Base-by-base conservation (phyloP, 1,140 invertebrate species). In the Aradophagus sp. region DNA sequence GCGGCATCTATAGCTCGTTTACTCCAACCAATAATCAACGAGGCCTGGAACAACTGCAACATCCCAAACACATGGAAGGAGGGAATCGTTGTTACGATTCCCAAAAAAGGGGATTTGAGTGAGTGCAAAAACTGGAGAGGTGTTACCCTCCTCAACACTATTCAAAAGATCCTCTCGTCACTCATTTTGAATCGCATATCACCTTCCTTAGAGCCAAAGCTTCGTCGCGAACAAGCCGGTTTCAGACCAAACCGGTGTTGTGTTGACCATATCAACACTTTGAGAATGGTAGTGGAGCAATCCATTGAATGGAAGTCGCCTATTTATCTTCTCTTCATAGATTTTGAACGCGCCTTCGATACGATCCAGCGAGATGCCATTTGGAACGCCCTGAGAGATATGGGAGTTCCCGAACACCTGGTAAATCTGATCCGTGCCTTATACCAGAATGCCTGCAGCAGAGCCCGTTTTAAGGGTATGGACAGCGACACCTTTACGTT, bases 261-360 rank as follows among this genome's bases (percentile, higher is more conserved):
- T 45, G 47, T 63, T 12, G 47, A 63, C 11, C 59, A 63, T 14
- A 17, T 63, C 5, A 63, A 63, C 39, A 63, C 47, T 20, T 2
- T 63, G 19, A 36, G 38, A 8, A 63, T 63, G 39, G 45, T 52
- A 1, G 14, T 59, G 2, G 55, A 48, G 7, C 55, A 59, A 6
- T 59, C 34, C 12, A 5, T 59, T 11, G 34, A 59, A 17, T 48
- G 55, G 55, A 58, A 58, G 10, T 36, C 31, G 1, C 53, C 41
- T 0, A 36, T 58, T 4, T 58, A 36, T n/a, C 19, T 58, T 10
- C 32, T 58, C 0, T 58, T 58, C 7, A 41, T 58, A 31, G 53
- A 58, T 10, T 58, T 45, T 19, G 29, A 55, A 20, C 8, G 38
- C 1, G 50, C 50, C 2, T 55, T 55, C 38, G 29, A 55, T 27